Evolutionary conservation across 2,888 invertebrate species (phyloP), one percentile per base, ranked within the genome.

Genomic region (Lasioglossum lativentre): DNA sequence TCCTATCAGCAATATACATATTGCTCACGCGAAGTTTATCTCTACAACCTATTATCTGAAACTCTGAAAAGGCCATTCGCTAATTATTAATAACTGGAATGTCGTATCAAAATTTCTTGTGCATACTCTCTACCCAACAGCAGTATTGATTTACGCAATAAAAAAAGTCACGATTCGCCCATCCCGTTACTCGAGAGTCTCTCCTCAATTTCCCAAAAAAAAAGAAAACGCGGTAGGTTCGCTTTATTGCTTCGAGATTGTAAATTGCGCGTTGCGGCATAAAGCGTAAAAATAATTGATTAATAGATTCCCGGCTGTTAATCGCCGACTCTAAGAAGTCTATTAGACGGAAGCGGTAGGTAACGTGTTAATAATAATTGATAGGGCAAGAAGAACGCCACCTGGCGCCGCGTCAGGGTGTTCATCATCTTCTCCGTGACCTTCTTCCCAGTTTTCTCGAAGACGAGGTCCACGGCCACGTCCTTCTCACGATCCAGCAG

Each of bases 331-430:
- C 27, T n/a, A 27, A n/a, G 71, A 12, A 63, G 59, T 27, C 59
- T 59, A 59, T 59, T 59, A 59, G 59, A 59, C 27, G 59, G 59
- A 56, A n/a, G 40, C n/a, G 19, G 1, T 14, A 0, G 40, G 30
- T 5, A 47, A 71, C 12, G n/a, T 30, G 66, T 66, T 66, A 59
- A 59, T 66, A 66, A 34, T 34, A 66, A 75, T 38, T 4, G 14
- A 10, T 56, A 4, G 3, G 6, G 40, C 4, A 59, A 47, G 23
- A 8, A 19, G 27, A 70, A 59, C 27, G n/a, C 59, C 78, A 92
- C 92, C 91, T 93, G 92, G 34, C 92, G 93, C 68, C 82, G 88
- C 45, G 88, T 89, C 83, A 90, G 71, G 27, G 80, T 79, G 19
- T 92, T 88, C 70, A 91, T 85, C 70, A 84, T 70, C 75, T 89